Evolutionary conservation across 2,888 invertebrate genomes (phyloP).

Genomic region (Tipula helvola): DNA sequence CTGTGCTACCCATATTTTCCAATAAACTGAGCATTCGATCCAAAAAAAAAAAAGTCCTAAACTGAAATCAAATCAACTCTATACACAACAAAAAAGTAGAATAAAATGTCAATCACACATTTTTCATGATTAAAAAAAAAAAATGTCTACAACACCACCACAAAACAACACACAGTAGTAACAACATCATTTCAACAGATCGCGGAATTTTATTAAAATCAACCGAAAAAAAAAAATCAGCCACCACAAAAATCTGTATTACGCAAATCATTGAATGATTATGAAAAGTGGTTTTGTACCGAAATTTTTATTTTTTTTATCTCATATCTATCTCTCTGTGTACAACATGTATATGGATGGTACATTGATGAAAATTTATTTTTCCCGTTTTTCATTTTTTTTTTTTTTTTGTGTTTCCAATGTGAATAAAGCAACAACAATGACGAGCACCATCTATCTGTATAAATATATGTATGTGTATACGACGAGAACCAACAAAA

Average conservation of each 20-base stretch:
- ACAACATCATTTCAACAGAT: not conserved
- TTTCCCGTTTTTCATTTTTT: not conserved
- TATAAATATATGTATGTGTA: not conserved
- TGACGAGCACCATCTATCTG: not conserved
- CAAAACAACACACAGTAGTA: not conserved
- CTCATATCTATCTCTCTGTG: not conserved
- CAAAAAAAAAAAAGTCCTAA: not conserved
- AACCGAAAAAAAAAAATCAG: not conserved
- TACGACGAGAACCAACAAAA: not conserved
- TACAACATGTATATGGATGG: not conserved
- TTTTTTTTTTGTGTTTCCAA: not conserved
- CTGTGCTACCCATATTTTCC: not conserved
- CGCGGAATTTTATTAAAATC: not conserved
- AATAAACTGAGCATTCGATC: not conserved
- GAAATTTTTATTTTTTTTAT: not conserved
- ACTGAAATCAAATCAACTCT: not conserved
- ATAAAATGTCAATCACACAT: constrained; percentile 4
- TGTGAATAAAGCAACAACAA: not conserved
- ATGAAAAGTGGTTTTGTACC: not conserved
- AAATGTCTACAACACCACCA: not conserved
- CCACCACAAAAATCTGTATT: not conserved
- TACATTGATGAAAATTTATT: not conserved
- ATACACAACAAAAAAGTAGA: not conserved
- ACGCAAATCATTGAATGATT: constrained; percentile 4
- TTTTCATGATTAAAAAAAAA: constrained; percentile 4